These are phyloP conservation scores for Pteronotus mesoamericanus DNA, from an alignment of 2,797 vertebrate genomes.

Conservation along the genomic window DNA sequence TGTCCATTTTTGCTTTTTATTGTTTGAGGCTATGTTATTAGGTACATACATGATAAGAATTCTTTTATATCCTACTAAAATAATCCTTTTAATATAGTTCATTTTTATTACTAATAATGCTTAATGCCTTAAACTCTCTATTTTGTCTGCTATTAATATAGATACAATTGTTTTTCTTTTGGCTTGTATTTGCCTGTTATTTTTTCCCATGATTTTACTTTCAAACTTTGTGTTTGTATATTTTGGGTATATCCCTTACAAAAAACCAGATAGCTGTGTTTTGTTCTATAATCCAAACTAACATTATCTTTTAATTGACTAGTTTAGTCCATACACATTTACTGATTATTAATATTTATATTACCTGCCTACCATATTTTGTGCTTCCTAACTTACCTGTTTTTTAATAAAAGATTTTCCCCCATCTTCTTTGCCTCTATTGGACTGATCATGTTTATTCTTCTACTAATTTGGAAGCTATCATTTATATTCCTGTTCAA, in stretches of 20 bases:
- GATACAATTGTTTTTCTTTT: neutral
- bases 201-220: conserved; percentile 9
- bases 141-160: conserved; percentile 6
- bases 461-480: conserved; percentile 28
- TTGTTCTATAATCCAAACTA: conserved; percentile 20
- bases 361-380: neutral
- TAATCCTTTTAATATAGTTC: neutral
- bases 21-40: neutral
- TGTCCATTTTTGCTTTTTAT: conserved; percentile 19
- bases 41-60: neutral
- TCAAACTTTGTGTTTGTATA: neutral
- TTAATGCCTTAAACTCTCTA: neutral
- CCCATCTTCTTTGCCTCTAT: neutral
- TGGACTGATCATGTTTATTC: neutral
- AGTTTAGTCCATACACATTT: neutral
- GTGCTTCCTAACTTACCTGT: neutral
- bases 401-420: neutral
- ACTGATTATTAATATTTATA: neutral
- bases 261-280: neutral
- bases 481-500: conserved; percentile 28
- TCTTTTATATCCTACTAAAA: conserved; percentile 18
- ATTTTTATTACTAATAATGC: conserved; percentile 20
- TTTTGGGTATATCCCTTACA: neutral
- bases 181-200: neutral
- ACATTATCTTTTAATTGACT: neutral